Base-by-base conservation (phyloP, 2,888 invertebrate genomes). In the Lochmaea capreae region DNA sequence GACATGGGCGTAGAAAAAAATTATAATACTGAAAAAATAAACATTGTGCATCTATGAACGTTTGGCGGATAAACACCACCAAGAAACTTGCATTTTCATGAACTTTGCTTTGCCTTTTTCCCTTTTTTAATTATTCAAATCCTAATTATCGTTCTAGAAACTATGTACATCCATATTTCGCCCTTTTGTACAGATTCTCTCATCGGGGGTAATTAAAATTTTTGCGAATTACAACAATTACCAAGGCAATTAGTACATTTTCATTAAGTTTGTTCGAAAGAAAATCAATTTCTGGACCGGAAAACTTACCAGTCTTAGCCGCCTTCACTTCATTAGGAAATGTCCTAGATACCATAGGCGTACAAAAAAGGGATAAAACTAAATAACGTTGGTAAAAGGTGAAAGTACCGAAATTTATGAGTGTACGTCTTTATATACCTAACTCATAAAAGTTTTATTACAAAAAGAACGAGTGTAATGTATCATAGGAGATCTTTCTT, bases 201-300 rank as follows among this genome's bases (percentile, higher is more conserved):
- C 26, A 12, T 12, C 6, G 26, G 33, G 33, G 0, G 9, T 14
- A 26, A 61, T 33, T 61, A 33, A 33, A 61, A 61, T 26, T 61
- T 33, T n/a, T 61, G n/a, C 33, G 1, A 61, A n/a, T 61, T 33
- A n/a, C 2, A 39, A 39, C 16, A 61, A 61, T 61, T 61, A 61
- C 61, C 39, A 39, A 61, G 61, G 61, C 39, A 61, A 61, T 61
- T 61, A 61, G 61, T 42, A 61, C n/a, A 61, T 33, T 33, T 61
- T 61, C 59, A 61, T 59, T 59, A 61, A 61, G n/a, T 42, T 26
- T 49, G 49, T 68, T 52, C 61, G 3, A 49, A 62, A 18, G 62
- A 69, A 62, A 69, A 46, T 18, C 49, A n/a, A 61, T 61, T 39
- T 61, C 26, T 26, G 22, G 4, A 12, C 11, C 22, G 26, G 26